Evolutionary conservation across 2,888 invertebrate species (phyloP).

Genomic region (Erannis defoliaria): DNA sequence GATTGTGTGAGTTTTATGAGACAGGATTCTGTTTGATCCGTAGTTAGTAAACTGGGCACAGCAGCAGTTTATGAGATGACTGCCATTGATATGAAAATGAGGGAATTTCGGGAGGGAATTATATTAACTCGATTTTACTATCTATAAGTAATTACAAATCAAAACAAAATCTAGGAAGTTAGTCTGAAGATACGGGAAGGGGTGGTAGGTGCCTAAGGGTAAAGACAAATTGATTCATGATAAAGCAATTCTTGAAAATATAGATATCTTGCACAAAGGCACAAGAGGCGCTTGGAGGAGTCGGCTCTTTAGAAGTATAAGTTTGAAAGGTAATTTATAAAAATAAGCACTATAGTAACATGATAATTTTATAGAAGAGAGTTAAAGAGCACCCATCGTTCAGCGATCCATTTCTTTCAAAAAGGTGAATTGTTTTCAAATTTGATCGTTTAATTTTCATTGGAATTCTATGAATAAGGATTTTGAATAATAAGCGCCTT

Average conservation of each 20-base stretch:
- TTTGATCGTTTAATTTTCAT: neutral
- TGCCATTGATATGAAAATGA: neutral
- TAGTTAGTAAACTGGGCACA: neutral
- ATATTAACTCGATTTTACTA: neutral
- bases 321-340: too few relatives aligned
- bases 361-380: too few relatives aligned
- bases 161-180: neutral
- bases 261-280: too few relatives aligned
- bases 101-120: neutral
- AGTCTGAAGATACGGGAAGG: neutral
- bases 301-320: too few relatives aligned
- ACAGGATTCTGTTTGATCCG: neutral
- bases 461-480: neutral
- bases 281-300: too few relatives aligned
- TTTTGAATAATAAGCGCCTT: neutral
- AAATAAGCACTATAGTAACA: too few relatives aligned
- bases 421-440: too few relatives aligned
- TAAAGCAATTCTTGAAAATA: too few relatives aligned
- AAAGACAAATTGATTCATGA: too few relatives aligned
- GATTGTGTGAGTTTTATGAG: constrained; percentile 12
- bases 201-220: too few relatives aligned
- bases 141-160: neutral
- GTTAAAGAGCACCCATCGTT: too few relatives aligned
- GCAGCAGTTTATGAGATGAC: neutral
- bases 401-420: too few relatives aligned